Evolutionary conservation across 2,888 invertebrate genomes (phyloP).

Genomic region (Criorhina ranunculi): DNA sequence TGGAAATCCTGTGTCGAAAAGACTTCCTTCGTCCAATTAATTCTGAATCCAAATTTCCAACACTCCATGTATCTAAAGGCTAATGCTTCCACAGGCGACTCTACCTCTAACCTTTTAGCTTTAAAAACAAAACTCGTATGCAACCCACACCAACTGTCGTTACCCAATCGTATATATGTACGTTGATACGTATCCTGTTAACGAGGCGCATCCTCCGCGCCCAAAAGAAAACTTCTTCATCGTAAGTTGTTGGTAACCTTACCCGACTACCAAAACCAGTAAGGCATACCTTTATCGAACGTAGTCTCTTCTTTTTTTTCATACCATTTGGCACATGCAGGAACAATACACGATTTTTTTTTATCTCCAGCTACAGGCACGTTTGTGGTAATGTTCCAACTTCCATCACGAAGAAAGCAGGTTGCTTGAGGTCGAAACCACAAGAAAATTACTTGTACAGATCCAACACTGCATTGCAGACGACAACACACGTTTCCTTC

Average conservation of each 20-base stretch:
- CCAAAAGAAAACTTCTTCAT: not conserved
- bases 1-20: too few relatives aligned
- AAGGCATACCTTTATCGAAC: slow-evolving; percentile 17
- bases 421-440: slow-evolving; percentile 44
- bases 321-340: slow-evolving; percentile 26
- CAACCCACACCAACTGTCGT: not conserved
- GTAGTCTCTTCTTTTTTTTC: slow-evolving; percentile 11
- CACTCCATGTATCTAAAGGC: too few relatives aligned
- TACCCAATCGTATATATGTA: not conserved
- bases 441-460: slow-evolving; percentile 35
- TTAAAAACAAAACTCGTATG: not conserved
- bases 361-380: slow-evolving; percentile 1
- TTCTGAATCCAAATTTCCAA: too few relatives aligned
- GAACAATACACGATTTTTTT: slow-evolving; percentile 20
- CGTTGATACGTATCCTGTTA: slow-evolving; percentile 1
- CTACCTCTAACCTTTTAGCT: not conserved
- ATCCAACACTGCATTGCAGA: not conserved
- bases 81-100: not conserved
- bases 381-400: slow-evolving; percentile 30
- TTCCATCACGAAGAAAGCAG: slow-evolving; percentile 55
- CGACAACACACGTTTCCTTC: slow-evolving; percentile 1
- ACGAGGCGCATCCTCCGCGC: not conserved
- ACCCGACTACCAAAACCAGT: slow-evolving; percentile 6
- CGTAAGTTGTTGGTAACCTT: slow-evolving; percentile 14
- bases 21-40: too few relatives aligned